Evolutionary conservation across 2,888 invertebrate species (phyloP), one percentile per base, ranked within the genome.

Genomic region (Antheraea yamamai): DNA sequence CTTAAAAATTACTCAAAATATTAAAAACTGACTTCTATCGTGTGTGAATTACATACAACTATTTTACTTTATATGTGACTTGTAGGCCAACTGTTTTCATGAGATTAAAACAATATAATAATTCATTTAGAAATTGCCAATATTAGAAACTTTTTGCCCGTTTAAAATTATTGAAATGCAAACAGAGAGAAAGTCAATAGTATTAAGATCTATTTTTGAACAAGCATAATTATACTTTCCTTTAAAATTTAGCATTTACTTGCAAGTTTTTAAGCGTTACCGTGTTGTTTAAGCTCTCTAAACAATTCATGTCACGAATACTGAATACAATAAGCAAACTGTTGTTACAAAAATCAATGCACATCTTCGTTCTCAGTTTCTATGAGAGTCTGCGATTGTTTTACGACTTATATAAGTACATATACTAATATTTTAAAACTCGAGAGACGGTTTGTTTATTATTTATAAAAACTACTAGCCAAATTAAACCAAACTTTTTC

Each of bases 231-330:
- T 61, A 26, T 71, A 51, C 51, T 58, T 39, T 47, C 51, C 30
- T 75, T 71, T 58, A 72, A 71, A 18, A 61, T 61, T 58, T 72
- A 58, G 70, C 61, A 47, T 47, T 47, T 20, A 72, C 47, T 23
- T 47, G 26, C 72, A 23, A 55, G 58, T 73, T 71, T 26, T 52
- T 35, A 74, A 58, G 26, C 68, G 75, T 75, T 72, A 74, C 76
- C 75, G 39, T 58, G 75, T 75, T 73, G 76, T 77, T 75, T 71
- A 73, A 66, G 68, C 75, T 76, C 75, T 76, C 77, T 77, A 76
- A 73, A 74, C 73, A 64, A 55, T 73, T 58, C 66, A 74, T 72
- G 73, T 73, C 75, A 71, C 51, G 72, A 76, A 76, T 75, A 76
- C 75, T 55, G 16, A 76, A 55, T 52, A 74, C 12, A 30, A 73